Percentiles rank a stretch among this genome's conserved stretches.
Conservation (phyloP, 2,888 invertebrate species). For the Ceraclea dissimilis region DNA sequence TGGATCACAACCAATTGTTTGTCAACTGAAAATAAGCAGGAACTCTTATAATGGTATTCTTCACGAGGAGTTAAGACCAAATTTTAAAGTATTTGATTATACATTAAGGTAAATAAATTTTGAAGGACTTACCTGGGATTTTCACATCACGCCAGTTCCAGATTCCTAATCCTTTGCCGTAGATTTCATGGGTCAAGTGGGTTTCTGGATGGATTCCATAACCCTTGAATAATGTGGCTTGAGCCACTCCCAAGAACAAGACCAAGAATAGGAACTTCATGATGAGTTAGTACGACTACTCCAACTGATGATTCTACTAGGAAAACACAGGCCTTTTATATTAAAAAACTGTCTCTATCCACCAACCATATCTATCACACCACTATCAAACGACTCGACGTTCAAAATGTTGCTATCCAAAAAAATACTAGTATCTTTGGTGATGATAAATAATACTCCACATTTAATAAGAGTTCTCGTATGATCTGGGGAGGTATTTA, state of each 20-base stretch:
- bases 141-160: neutral
- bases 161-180: neutral
- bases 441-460: no score
- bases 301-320: neutral
- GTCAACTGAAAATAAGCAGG: conserved; percentile 39
- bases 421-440: no score
- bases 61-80: no score
- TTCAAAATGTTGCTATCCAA: no score
- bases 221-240: neutral
- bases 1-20: conserved; percentile 48
- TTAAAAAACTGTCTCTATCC: neutral
- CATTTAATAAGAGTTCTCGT: no score
- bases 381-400: no score
- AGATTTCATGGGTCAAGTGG: neutral
- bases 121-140: neutral
- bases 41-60: no score
- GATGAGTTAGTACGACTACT: conserved; percentile 2
- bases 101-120: no score
- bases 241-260: conserved; percentile 4
- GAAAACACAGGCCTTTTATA: neutral
- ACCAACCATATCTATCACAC: no score
- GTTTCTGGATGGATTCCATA: neutral
- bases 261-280: conserved; percentile 20
- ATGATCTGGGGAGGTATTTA: no score
- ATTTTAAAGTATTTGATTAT: no score